Percentiles rank a stretch among this genome's conserved stretches.
These are phyloP conservation scores for Andrena bucephala DNA, from an alignment of 2,888 invertebrate species.

Conservation along the genomic window DNA sequence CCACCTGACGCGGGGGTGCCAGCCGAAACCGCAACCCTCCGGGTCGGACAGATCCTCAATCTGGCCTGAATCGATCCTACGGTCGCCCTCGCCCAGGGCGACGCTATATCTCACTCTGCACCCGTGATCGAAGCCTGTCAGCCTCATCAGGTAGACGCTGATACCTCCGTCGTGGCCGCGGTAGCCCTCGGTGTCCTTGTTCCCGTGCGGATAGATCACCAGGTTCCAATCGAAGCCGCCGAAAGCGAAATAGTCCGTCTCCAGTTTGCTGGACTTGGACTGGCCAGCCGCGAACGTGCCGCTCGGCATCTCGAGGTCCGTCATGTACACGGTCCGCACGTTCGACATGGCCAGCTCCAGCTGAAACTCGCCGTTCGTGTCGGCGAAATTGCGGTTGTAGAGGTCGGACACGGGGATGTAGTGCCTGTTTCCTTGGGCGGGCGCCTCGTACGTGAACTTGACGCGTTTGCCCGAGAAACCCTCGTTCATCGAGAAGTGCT, in stretches of 20 bases:
- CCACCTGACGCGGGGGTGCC: constrained; percentile 89
- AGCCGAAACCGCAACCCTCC: constrained; percentile 90
- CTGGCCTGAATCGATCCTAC: constrained; percentile 89
- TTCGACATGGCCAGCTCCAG: constrained; percentile 92
- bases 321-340: constrained; percentile 91
- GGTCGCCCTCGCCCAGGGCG: constrained; percentile 89
- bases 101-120: constrained; percentile 91
- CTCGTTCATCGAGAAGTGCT: constrained; percentile 94
- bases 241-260: constrained; percentile 91
- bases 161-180: constrained; percentile 84
- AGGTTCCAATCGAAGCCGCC: constrained; percentile 94
- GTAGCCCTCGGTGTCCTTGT: constrained; percentile 85
- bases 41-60: constrained; percentile 90
- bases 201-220: constrained; percentile 87
- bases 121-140: constrained; percentile 93
- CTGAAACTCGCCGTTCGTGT: constrained; percentile 92
- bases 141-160: constrained; percentile 88
- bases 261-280: constrained; percentile 85
- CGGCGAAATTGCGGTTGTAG: constrained; percentile 90
- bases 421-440: constrained; percentile 91
- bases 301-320: constrained; percentile 86
- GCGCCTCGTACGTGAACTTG: constrained; percentile 89
- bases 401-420: constrained; percentile 91
- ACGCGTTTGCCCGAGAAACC: constrained; percentile 92
- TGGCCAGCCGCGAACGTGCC: constrained; percentile 80